Evolutionary conservation across 2,888 invertebrate genomes (phyloP).

Genomic region (Unio pictorum): DNA sequence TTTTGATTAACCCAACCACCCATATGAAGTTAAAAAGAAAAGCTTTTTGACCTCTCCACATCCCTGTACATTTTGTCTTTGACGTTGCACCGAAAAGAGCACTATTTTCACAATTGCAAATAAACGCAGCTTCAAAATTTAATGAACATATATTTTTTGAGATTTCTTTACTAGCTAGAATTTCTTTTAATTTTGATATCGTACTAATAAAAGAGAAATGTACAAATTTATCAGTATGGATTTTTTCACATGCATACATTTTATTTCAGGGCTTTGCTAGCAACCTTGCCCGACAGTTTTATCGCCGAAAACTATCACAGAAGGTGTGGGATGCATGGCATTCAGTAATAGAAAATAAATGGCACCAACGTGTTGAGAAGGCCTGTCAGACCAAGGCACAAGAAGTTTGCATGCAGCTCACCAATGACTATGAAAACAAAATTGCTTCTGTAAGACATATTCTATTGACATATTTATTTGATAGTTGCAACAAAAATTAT

Average conservation of each 20-base stretch:
- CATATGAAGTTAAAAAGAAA: too few species aligned
- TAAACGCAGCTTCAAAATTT: too few species aligned
- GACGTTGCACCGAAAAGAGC: too few species aligned
- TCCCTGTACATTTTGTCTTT: too few species aligned
- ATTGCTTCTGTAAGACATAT: conserved; percentile 52
- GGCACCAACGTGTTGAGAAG: conserved; percentile 65
- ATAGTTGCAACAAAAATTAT: too few species aligned
- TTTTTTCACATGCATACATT: not conserved
- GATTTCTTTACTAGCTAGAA: not conserved
- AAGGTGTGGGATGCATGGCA: conserved; percentile 66
- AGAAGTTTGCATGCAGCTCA: conserved; percentile 67
- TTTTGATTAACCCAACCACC: too few species aligned
- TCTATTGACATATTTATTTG: too few species aligned
- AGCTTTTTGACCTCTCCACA: too few species aligned
- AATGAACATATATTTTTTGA: too few species aligned
- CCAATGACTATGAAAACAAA: conserved; percentile 65
- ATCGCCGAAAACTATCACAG: conserved; percentile 50
- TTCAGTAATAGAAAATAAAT: conserved; percentile 59
- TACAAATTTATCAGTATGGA: not conserved
- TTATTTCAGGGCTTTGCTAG: conserved; percentile 61
- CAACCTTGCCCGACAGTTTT: conserved; percentile 60
- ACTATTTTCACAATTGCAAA: too few species aligned
- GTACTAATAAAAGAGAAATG: not conserved
- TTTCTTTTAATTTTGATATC: too few species aligned
- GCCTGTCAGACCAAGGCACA: conserved; percentile 69